Percentiles rank a stretch among this genome's conserved stretches.
These are phyloP conservation scores for Zeugodacus cucurbitae DNA, from an alignment of 1,140 invertebrate species.

Conservation along the genomic window DNA sequence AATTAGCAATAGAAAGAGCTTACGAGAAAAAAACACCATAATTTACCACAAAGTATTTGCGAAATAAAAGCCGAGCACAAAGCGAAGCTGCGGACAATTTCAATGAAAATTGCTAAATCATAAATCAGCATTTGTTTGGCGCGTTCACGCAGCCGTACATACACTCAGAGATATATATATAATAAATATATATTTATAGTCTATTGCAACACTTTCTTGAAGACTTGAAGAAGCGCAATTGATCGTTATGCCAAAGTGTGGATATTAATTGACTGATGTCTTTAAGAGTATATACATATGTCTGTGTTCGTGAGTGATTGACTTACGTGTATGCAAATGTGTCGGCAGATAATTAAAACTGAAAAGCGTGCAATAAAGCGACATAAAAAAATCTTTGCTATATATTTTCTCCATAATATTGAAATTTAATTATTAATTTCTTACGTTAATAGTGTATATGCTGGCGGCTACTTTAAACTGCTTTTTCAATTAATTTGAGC, in stretches of 20 bases:
- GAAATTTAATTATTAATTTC: background rate
- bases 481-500: background rate
- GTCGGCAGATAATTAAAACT: background rate
- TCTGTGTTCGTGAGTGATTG: background rate
- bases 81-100: background rate
- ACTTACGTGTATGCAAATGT: background rate
- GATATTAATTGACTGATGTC: background rate
- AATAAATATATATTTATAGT: background rate
- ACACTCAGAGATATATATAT: background rate
- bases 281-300: background rate
- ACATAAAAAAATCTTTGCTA: background rate
- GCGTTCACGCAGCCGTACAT: background rate
- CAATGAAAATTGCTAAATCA: slow-evolving; percentile 36
- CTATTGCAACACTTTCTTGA: background rate
- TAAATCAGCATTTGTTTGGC: slow-evolving; percentile 27
- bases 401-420: background rate
- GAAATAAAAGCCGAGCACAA: background rate
- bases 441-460: too few relatives aligned
- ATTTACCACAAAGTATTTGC: background rate
- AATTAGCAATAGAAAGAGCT: slow-evolving; percentile 1
- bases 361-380: background rate
- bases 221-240: slow-evolving; percentile 21
- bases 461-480: too few relatives aligned
- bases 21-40: background rate
- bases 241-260: background rate